A percentile compares a stretch with the other conserved stretches of the same genome.
phyloP scores from a whole-genome alignment of 1,140 invertebrate species.

The Araneus ventricosus region DNA sequence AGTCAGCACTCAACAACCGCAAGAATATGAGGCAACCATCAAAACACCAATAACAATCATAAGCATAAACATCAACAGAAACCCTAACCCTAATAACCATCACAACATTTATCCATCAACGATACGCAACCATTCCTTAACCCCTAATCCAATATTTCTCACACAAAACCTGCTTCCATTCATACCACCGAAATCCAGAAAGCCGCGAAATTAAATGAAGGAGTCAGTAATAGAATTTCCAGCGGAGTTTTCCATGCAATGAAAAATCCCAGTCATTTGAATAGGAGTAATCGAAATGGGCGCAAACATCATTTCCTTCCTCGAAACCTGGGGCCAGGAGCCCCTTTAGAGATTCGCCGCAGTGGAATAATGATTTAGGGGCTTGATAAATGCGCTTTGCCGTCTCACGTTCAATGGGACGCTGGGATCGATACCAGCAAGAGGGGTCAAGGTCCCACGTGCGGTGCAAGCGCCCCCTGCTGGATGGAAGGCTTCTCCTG shows the following conservation, averaged over 20 bases:
- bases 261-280: conserved; percentile 20
- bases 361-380: conserved; percentile 70
- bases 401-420: conserved; percentile 20
- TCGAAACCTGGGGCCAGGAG: neutral
- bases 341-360: conserved; percentile 43
- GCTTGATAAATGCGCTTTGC: conserved; percentile 70
- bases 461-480: conserved; percentile 45
- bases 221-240: conserved; percentile 26
- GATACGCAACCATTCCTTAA: neutral
- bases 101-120: neutral
- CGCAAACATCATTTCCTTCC: neutral
- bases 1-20: no score
- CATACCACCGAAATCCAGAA: neutral
- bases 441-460: conserved; percentile 65
- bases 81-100: neutral
- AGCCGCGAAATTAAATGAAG: conserved; percentile 16
- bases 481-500: conserved; percentile 25
- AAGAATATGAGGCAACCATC: neutral
- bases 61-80: neutral
- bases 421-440: conserved; percentile 61
- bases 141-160: neutral
- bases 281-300: conserved; percentile 22
- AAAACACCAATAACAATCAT: neutral
- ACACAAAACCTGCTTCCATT: neutral
- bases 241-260: neutral